Conservation (phyloP, 2,797 vertebrate genomes). For the Pangasius macronema region DNA sequence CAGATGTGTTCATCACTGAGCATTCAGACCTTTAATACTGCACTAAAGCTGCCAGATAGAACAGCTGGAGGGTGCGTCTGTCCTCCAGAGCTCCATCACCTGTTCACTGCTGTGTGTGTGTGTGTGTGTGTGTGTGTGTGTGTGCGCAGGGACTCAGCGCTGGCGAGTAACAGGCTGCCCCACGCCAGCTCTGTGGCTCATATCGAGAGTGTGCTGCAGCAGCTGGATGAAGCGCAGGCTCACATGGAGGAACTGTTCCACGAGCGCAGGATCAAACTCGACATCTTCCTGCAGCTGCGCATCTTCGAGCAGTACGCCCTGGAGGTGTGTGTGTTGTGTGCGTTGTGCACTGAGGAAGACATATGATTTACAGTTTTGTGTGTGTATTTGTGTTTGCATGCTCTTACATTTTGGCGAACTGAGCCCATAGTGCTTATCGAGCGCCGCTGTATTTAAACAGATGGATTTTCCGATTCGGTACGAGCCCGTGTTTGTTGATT, state of each 20-base stretch:
- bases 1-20: slow-evolving; percentile 21
- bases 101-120: slow-evolving; percentile 16
- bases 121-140: slow-evolving; percentile 56
- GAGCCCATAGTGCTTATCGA: slow-evolving; percentile 30
- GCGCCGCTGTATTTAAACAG: slow-evolving; percentile 42
- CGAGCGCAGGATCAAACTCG: slow-evolving; percentile 92
- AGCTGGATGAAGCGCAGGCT: slow-evolving; percentile 92
- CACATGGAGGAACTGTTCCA: slow-evolving; percentile 98
- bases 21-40: slow-evolving; percentile 2
- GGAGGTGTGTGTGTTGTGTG: slow-evolving; percentile 65
- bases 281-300: slow-evolving; percentile 93
- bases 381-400: not conserved
- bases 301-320: slow-evolving; percentile 94
- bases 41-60: not conserved
- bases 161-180: slow-evolving; percentile 87
- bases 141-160: slow-evolving; percentile 80
- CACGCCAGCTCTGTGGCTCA: slow-evolving; percentile 95
- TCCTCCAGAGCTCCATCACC: not conserved
- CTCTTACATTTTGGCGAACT: slow-evolving; percentile 1
- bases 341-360: not conserved
- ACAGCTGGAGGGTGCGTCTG: slow-evolving; percentile 22
- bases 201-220: slow-evolving; percentile 93
- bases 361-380: not conserved
- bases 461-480: slow-evolving; percentile 9
- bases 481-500: not conserved